phyloP scores from a whole-genome alignment of 35 echinoderm and acorn worm genomes.

The Stichopus chloronotus region DNA sequence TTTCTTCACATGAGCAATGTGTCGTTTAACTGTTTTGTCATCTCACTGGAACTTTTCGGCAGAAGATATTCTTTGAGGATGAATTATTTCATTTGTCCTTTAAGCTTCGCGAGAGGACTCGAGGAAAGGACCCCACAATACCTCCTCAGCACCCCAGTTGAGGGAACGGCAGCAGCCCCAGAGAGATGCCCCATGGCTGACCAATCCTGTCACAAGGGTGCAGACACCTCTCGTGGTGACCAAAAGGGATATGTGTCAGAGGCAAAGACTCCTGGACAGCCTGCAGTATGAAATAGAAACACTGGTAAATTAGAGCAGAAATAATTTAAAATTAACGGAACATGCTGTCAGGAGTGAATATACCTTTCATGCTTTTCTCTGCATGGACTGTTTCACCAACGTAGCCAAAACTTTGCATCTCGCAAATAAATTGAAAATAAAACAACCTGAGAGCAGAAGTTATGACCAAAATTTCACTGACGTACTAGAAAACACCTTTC shows the following conservation, averaged over 20 bases:
- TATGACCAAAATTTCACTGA: too few relatives aligned
- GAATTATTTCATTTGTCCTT: background rate
- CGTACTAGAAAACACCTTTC: too few relatives aligned
- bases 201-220: background rate
- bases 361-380: background rate
- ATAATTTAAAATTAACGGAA: background rate
- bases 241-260: slow-evolving; percentile 59
- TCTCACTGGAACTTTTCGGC: too few relatives aligned
- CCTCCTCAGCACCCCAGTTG: slow-evolving; percentile 1
- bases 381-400: background rate
- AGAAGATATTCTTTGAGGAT: background rate
- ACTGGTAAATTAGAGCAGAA: slow-evolving; percentile 67
- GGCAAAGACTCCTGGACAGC: slow-evolving; percentile 86
- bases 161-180: background rate
- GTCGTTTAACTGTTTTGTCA: too few relatives aligned
- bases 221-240: slow-evolving; percentile 70
- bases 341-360: background rate
- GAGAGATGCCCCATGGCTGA: slow-evolving; percentile 3
- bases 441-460: background rate
- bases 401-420: background rate
- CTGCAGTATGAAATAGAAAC: slow-evolving; percentile 98
- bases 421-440: background rate
- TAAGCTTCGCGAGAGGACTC: background rate
- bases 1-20: too few relatives aligned
- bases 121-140: background rate